Evolutionary conservation across 2,888 invertebrate genomes (phyloP).

Genomic region (Oligia fasciuncula): DNA sequence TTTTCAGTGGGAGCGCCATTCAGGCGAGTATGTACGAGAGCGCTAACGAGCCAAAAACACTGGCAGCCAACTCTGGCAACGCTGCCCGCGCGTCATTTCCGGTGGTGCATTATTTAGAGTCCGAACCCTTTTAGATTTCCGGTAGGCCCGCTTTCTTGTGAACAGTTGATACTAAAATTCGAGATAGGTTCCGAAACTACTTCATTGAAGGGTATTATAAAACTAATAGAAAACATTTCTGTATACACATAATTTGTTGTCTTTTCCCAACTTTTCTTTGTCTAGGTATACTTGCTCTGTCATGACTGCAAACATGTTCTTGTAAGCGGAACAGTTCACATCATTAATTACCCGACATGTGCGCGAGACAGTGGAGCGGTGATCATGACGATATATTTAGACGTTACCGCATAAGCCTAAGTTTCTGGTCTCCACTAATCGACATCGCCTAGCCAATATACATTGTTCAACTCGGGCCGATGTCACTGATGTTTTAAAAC

Average conservation of each 20-base stretch:
- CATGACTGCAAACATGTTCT: slow-evolving; percentile 29
- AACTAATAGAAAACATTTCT: background rate
- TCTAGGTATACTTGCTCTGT: background rate
- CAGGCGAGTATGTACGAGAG: slow-evolving; percentile 59
- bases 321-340: slow-evolving; percentile 43
- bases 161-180: slow-evolving; percentile 37
- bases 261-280: background rate
- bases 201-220: slow-evolving; percentile 16
- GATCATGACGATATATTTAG: slow-evolving; percentile 65
- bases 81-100: slow-evolving; percentile 77
- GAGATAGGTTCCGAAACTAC: slow-evolving; percentile 29
- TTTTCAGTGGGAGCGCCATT: slow-evolving; percentile 66
- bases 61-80: slow-evolving; percentile 66
- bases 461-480: slow-evolving; percentile 36
- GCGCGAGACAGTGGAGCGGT: slow-evolving; percentile 56
- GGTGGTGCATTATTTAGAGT: slow-evolving; percentile 72
- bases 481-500: slow-evolving; percentile 22
- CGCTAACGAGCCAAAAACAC: slow-evolving; percentile 70
- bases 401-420: slow-evolving; percentile 63
- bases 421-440: slow-evolving; percentile 62
- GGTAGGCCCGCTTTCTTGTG: slow-evolving; percentile 60
- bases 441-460: slow-evolving; percentile 58
- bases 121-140: slow-evolving; percentile 74
- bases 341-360: slow-evolving; percentile 62
- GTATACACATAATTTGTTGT: background rate